Conservation (phyloP, 2,888 invertebrate species). For the Tinea semifulvella region DNA sequence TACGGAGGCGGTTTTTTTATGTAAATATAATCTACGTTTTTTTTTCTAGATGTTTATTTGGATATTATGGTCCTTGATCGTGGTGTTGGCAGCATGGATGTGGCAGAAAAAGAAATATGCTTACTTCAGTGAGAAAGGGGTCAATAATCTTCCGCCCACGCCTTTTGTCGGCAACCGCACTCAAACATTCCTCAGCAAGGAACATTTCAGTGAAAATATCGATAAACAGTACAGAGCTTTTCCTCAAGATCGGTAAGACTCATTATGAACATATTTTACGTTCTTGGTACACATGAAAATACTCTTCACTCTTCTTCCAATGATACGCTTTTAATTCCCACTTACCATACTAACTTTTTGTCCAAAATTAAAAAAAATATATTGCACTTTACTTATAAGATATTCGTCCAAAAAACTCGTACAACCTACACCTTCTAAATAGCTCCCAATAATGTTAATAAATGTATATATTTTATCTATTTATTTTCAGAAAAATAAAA, state of each 20-base stretch:
- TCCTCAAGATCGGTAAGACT: constrained; percentile 26
- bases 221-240: constrained; percentile 26
- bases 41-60: constrained; percentile 6
- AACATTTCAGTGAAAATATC: constrained; percentile 24
- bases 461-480: too few relatives aligned
- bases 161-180: constrained; percentile 20
- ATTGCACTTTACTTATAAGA: too few relatives aligned
- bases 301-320: too few relatives aligned
- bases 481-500: too few relatives aligned
- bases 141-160: constrained; percentile 16
- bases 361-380: too few relatives aligned
- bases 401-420: too few relatives aligned
- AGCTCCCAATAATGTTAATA: too few relatives aligned
- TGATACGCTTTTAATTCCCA: too few relatives aligned
- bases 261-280: too few relatives aligned
- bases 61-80: constrained; percentile 7
- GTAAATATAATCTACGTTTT: background rate
- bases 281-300: too few relatives aligned
- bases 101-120: constrained; percentile 5
- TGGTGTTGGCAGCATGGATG: background rate
- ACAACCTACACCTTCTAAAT: too few relatives aligned
- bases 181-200: constrained; percentile 14
- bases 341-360: too few relatives aligned
- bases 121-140: constrained; percentile 15
- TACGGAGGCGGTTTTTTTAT: background rate